These are phyloP conservation scores for Erythrocercus mccallii DNA, from an alignment of 2,113 vertebrate species.

Conservation along the genomic window DNA sequence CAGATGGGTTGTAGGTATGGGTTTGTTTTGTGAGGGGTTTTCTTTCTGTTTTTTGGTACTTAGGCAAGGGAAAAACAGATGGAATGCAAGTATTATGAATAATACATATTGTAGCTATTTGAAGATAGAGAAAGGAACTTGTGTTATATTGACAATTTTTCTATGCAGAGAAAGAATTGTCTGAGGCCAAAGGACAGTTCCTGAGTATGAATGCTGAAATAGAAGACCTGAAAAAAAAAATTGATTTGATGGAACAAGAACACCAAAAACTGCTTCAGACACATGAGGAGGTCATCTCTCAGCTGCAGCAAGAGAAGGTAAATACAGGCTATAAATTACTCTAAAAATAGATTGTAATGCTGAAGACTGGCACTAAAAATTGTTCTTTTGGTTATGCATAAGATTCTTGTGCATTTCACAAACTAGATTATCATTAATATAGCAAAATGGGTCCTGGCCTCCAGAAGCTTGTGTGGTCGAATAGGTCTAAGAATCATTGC, in stretches of 20 bases:
- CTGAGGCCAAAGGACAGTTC: conserved; percentile 61
- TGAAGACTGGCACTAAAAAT: neutral
- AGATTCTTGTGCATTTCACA: neutral
- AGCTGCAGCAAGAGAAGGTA: conserved; percentile 85
- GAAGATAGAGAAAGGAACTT: neutral
- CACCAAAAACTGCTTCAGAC: conserved; percentile 73
- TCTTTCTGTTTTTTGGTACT: neutral
- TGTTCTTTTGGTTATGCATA: neutral
- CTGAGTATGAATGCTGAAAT: conserved; percentile 77
- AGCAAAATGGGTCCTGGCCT: neutral
- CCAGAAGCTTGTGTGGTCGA: neutral
- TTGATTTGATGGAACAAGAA: conserved; percentile 61
- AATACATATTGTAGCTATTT: neutral
- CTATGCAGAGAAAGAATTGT: conserved; percentile 49
- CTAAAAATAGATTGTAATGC: neutral
- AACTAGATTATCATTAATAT: neutral
- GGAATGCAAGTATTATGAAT: neutral
- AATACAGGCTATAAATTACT: neutral
- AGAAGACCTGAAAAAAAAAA: conserved; percentile 69
- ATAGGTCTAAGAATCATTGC: neutral
- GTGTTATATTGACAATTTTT: neutral
- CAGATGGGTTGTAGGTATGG: neutral
- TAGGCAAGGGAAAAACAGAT: neutral
- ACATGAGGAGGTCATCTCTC: conserved; percentile 56
- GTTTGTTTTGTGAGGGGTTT: neutral